Conservation (phyloP, 2,888 invertebrate species). For the Nomada ferruginata region DNA sequence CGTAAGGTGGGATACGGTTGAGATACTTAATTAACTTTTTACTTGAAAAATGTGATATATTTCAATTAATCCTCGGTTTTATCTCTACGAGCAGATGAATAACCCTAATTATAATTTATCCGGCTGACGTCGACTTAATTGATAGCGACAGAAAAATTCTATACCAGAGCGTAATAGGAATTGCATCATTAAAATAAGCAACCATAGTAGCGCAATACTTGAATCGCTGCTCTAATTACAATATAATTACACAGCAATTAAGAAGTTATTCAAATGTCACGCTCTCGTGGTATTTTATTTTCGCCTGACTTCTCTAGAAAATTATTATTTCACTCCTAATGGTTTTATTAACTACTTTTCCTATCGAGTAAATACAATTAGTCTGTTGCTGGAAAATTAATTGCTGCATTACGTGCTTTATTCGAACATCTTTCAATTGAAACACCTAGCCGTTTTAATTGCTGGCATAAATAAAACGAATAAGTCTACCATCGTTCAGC, state of each 20-base stretch:
- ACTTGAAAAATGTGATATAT: neutral
- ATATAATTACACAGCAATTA: conserved; percentile 6
- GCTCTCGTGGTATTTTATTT: neutral
- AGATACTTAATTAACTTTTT: neutral
- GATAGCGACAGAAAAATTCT: neutral
- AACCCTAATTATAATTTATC: neutral
- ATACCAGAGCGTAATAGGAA: neutral
- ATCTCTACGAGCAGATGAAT: neutral
- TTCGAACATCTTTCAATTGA: neutral
- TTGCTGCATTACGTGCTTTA: neutral
- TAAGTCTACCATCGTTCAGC: neutral
- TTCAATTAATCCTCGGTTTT: neutral
- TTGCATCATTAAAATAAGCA: neutral
- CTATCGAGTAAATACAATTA: neutral
- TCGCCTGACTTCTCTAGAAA: neutral
- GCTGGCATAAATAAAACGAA: conserved; percentile 2
- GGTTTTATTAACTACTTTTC: neutral
- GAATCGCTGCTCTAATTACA: conserved; percentile 1
- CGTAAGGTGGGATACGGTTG: neutral
- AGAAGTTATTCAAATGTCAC: neutral
- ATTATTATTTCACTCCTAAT: neutral
- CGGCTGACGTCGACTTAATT: neutral
- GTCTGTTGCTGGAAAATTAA: neutral
- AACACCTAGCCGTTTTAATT: conserved; percentile 2
- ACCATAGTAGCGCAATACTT: neutral